Percentiles rank a stretch among this genome's conserved stretches.
Evolutionary conservation across 2,888 invertebrate genomes (phyloP).

Genomic region (Ommatoiulus sabulosus): DNA sequence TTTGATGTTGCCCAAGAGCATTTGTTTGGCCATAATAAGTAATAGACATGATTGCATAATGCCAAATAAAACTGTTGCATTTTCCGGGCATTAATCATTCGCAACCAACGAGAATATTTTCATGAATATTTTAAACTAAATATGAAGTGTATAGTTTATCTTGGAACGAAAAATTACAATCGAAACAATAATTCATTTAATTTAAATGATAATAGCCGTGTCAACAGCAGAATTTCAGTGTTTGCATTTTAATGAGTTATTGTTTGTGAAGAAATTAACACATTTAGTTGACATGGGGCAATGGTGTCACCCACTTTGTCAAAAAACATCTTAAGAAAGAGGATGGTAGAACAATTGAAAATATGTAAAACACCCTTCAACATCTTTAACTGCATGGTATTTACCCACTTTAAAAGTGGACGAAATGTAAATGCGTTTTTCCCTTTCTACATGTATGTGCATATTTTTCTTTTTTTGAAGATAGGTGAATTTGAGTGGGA

Average conservation of each 20-base stretch:
- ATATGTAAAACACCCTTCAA: background rate
- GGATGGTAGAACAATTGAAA: background rate
- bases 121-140: background rate
- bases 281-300: background rate
- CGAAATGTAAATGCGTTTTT: background rate
- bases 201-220: background rate
- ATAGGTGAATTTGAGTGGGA: conserved; percentile 71
- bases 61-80: too few species aligned
- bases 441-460: background rate
- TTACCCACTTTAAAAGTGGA: background rate
- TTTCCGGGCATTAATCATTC: too few species aligned
- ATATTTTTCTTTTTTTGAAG: background rate
- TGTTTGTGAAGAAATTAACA: too few species aligned
- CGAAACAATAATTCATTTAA: background rate
- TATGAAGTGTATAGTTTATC: background rate
- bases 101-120: too few species aligned
- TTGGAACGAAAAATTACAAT: background rate
- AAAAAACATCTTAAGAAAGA: background rate
- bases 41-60: too few species aligned
- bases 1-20: too few species aligned
- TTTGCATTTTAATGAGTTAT: too few species aligned
- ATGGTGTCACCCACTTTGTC: conserved; percentile 63
- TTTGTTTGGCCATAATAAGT: too few species aligned
- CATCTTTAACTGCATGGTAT: background rate
- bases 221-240: background rate